Conservation (phyloP, 2,888 invertebrate species). For the Oeneis ivallda region DNA sequence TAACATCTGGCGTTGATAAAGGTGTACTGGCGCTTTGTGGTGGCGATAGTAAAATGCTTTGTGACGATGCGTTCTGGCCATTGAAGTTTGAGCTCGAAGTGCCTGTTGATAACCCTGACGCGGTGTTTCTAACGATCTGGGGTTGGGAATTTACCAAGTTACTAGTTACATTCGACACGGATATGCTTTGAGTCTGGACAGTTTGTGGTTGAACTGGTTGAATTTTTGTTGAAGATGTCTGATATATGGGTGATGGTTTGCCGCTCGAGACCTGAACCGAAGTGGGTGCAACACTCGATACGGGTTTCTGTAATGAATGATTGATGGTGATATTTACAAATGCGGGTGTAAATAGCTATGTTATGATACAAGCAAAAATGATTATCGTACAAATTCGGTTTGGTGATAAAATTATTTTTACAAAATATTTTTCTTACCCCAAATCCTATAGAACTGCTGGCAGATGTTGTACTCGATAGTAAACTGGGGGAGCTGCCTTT, state of each 20-base stretch:
- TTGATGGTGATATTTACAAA: conserved; percentile 76
- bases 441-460: conserved; percentile 73
- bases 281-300: conserved; percentile 92
- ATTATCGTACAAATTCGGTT: conserved; percentile 20
- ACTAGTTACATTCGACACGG: conserved; percentile 68
- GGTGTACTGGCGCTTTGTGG: conserved; percentile 84
- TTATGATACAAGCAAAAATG: conserved; percentile 46
- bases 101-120: conserved; percentile 75
- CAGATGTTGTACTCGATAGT: conserved; percentile 62
- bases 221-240: conserved; percentile 90
- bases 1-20: conserved; percentile 78
- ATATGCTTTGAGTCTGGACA: conserved; percentile 76
- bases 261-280: conserved; percentile 84
- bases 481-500: conserved; percentile 74
- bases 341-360: conserved; percentile 46
- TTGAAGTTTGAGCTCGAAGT: conserved; percentile 69
- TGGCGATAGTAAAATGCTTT: conserved; percentile 79
- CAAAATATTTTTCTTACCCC: conserved; percentile 61
- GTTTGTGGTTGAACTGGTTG: conserved; percentile 91
- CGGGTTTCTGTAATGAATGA: conserved; percentile 87
- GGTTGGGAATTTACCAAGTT: conserved; percentile 74
- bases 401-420: conserved; percentile 32
- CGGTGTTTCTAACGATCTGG: conserved; percentile 78
- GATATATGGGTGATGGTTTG: conserved; percentile 89
- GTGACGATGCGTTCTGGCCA: conserved; percentile 67